Percentiles rank a stretch among this genome's conserved stretches.
Evolutionary conservation across 2,113 vertebrate genomes (phyloP).

Genomic region (Mastomys natalensis): DNA sequence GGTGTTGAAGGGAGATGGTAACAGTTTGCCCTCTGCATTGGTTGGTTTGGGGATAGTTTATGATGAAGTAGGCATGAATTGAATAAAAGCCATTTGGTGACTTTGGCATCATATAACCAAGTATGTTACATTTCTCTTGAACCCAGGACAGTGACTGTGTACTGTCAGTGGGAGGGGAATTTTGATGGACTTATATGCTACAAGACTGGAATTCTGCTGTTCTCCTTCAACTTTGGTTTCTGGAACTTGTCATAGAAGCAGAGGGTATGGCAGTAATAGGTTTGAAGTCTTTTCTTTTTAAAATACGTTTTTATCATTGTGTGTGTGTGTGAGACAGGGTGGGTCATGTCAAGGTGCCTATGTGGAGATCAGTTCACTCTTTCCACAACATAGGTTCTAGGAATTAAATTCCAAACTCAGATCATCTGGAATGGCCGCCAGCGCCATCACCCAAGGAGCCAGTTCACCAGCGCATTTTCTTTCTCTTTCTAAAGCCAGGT

Average conservation of each 20-base stretch:
- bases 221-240: constrained; percentile 7
- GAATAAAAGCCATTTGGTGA: constrained; percentile 35
- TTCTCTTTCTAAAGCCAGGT: neutral
- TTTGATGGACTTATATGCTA: constrained; percentile 37
- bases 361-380: neutral
- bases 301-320: neutral
- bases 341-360: neutral
- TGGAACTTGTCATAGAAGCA: neutral
- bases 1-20: neutral
- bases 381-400: neutral
- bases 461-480: neutral
- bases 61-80: neutral
- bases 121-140: constrained; percentile 7
- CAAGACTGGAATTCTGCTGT: constrained; percentile 8
- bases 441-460: neutral
- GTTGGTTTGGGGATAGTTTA: neutral
- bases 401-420: neutral
- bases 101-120: neutral
- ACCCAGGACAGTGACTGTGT: neutral
- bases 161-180: neutral
- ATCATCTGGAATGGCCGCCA: neutral
- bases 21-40: neutral
- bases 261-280: neutral
- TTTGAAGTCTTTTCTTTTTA: neutral
- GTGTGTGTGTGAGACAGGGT: neutral